These are phyloP conservation scores for Trichonephila clavata DNA, from an alignment of 1,140 invertebrate genomes.

Conservation along the genomic window DNA sequence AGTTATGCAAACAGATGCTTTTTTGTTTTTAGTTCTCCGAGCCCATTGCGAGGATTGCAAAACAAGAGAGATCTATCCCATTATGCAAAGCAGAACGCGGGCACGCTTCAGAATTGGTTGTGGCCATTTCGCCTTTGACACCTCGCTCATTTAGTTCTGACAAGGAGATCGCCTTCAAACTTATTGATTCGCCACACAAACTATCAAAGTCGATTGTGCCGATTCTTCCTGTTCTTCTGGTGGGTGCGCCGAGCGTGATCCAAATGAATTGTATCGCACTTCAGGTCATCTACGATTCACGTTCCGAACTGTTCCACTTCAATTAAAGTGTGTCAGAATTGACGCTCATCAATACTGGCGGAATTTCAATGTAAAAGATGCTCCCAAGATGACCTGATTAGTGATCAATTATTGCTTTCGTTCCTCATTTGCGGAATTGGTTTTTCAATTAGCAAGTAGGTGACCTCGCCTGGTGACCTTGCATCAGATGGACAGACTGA, in stretches of 20 bases:
- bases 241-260: constrained; percentile 14
- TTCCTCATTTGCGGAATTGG: background rate
- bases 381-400: background rate
- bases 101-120: background rate
- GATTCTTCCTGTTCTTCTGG: constrained; percentile 6
- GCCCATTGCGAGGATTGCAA: background rate
- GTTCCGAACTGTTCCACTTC: background rate
- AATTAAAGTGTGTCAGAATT: background rate
- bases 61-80: background rate
- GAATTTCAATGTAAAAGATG: background rate
- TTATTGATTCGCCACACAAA: background rate
- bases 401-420: constrained; percentile 20
- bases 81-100: background rate
- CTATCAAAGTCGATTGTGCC: constrained; percentile 1
- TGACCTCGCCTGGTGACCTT: background rate
- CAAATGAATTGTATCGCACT: constrained; percentile 12
- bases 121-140: background rate
- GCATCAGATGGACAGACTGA: background rate
- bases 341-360: background rate
- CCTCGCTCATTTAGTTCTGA: background rate
- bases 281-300: background rate
- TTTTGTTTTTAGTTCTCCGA: background rate
- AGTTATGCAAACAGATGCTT: background rate
- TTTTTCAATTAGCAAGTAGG: background rate
- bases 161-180: background rate